These are phyloP conservation scores for Aphodius sticticus DNA, from an alignment of 2,888 invertebrate genomes.

Conservation along the genomic window DNA sequence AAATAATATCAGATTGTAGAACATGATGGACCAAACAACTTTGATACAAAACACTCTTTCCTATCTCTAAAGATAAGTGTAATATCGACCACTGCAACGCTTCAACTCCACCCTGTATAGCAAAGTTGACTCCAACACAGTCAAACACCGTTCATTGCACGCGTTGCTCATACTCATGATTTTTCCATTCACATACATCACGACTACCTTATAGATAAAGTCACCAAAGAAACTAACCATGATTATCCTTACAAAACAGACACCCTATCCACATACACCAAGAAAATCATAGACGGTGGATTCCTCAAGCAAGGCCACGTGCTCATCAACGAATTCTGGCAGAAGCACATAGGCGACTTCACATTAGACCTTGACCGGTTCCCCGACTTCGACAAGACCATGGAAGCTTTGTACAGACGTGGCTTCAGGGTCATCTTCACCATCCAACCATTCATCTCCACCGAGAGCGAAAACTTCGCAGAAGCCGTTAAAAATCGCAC, in stretches of 20 bases:
- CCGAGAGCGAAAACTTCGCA: slow-evolving; percentile 83
- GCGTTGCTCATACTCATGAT: too few relatives aligned
- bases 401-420: slow-evolving; percentile 80
- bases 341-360: slow-evolving; percentile 85
- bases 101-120: too few relatives aligned
- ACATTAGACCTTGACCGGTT: slow-evolving; percentile 82
- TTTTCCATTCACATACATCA: too few relatives aligned
- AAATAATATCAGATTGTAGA: too few relatives aligned
- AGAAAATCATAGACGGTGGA: slow-evolving; percentile 70
- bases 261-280: slow-evolving; percentile 82
- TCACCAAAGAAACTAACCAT: too few relatives aligned
- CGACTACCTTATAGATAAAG: too few relatives aligned
- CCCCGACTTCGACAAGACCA: slow-evolving; percentile 77
- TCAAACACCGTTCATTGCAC: too few relatives aligned
- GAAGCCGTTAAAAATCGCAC: slow-evolving; percentile 78
- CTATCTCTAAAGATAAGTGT: too few relatives aligned
- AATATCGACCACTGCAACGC: too few relatives aligned
- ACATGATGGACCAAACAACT: too few relatives aligned
- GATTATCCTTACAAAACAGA: slow-evolving; percentile 43
- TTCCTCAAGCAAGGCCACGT: slow-evolving; percentile 81
- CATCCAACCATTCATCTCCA: slow-evolving; percentile 90
- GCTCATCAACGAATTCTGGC: slow-evolving; percentile 83
- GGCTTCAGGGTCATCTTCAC: slow-evolving; percentile 89
- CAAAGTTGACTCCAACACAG: too few relatives aligned
- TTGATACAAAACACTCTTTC: too few relatives aligned